Evolutionary conservation across 2,888 invertebrate species (phyloP), one percentile per base, ranked within the genome.

Genomic region (Hyalella azteca): DNA sequence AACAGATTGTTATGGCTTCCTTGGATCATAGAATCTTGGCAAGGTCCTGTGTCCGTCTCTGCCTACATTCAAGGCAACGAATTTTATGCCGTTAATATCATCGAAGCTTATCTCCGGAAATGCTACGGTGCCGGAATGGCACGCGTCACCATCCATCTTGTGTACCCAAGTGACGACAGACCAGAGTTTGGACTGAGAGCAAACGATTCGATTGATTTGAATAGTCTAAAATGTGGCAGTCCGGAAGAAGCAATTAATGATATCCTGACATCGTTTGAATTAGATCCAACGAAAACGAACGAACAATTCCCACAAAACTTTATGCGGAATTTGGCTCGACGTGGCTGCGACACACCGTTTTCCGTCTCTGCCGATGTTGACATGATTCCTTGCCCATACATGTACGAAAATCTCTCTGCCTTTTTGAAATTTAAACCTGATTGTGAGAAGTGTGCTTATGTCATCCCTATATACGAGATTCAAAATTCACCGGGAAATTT

Each of bases 391-490:
- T n/a, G 59, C 9, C 79, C 80, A 39, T 82, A 36, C 54, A 85
- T 76, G 81, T 75, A 9, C 49, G 80, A 41, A 32, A 83, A 50
- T 59, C 82, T 78, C 82, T 77, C 76, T 81, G 80, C 75, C 78
- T 86, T 36, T 50, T 60, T 79, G n/a, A 9, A 22, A 9, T 22
- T 41, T 29, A 36, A 45, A 41, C 19, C 26, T n/a, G 59, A 79
- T 7, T 86, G 86, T 49, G 78, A 84, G 11, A 85, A 85, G 54
- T 86, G 86, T 73, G 86, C 85, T 26, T 86, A 80, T 73, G 86
- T 86, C 13, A 85, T 86, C 29, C 86, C 86, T 13, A 86, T 86
- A 19, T 86, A 86, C 77, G 86, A 86, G 80, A 85, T 86, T 73
- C 80, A 82, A 9, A n/a, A n/a, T n/a, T 83, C 84, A 29, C 79